A percentile compares a stretch with the other conserved stretches of the same genome.
Conservation (phyloP, 2,888 invertebrate genomes). For the Tetranychus piercei region DNA sequence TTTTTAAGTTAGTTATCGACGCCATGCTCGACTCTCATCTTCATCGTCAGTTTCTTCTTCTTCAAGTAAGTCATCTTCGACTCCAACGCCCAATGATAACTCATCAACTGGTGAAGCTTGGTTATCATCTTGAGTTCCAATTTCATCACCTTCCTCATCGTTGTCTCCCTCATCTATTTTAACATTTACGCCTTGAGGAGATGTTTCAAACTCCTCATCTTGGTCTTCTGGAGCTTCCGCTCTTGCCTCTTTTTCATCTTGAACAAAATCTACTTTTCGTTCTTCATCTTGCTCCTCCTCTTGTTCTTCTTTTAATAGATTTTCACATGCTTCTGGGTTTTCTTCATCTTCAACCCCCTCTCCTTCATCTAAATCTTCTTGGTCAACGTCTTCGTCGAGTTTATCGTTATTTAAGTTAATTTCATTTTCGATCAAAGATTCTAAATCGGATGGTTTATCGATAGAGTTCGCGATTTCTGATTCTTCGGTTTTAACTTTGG, state of each 20-base stretch:
- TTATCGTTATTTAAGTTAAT: background rate
- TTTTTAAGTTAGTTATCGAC: constrained; percentile 1
- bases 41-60: constrained; percentile 12
- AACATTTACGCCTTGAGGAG: background rate
- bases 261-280: background rate
- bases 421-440: background rate
- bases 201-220: background rate
- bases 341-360: background rate
- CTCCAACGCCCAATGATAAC: background rate
- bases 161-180: background rate
- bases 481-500: constrained; percentile 6
- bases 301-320: background rate
- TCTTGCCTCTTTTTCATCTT: background rate
- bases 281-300: background rate
- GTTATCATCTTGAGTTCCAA: background rate
- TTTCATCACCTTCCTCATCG: background rate
- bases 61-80: constrained; percentile 10
- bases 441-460: background rate
- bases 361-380: background rate
- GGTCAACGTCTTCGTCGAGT: background rate
- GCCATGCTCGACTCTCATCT: constrained; percentile 11
- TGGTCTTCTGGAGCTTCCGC: background rate
- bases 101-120: background rate
- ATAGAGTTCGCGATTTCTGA: background rate
- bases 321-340: background rate